Base-by-base conservation (phyloP, 2,797 vertebrate genomes). In the Emys orbicularis region DNA sequence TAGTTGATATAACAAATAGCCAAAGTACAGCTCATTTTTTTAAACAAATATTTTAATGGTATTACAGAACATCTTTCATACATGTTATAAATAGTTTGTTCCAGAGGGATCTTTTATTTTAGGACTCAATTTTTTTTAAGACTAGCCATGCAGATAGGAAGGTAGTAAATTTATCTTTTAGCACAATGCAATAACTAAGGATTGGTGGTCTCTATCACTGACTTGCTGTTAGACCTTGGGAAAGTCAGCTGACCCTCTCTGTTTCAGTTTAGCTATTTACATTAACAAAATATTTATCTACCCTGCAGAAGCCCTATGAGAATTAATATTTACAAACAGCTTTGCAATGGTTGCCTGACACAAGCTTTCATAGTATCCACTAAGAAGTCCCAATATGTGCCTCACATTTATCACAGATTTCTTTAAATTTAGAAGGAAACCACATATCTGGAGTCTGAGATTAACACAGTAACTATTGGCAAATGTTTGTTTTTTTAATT, bases 1-100 rank as follows among this genome's bases (percentile, higher is more conserved):
- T 96, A 96, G 86, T 89, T 95, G 84, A 91, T 95, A 88, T 92
- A 92, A 95, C 61, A 94, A 93, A 94, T 31, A 94, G 54, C 87
- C 16, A 25, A 94, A 94, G 94, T 52, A 9, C 49, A 56, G 84
- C 91, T 93, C 87, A 79, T 88, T 94, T 97, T 96, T 95, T 72
- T 44, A 86, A 87, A 76, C 8, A 86, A 93, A 83, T 95, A 96
- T 95, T 90, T 97, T 72, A 95, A 85, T 94, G 84, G 12, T 89
- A 96, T 93, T 74, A 83, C 57, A 92, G 77, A 86, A 91, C 21
- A 12, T 93, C 92, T 93, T 91, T 89, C 94, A 84, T 53, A 76
- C n/a, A 92, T 95, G 47, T 47, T 96, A 85, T 52, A 92, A 86
- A 83, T 91, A 84, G 61, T 61, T 1, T 56, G 31, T 65, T 94